phyloP scores from a whole-genome alignment of 2,888 invertebrate species.

The Orchesellides sinensis region DNA sequence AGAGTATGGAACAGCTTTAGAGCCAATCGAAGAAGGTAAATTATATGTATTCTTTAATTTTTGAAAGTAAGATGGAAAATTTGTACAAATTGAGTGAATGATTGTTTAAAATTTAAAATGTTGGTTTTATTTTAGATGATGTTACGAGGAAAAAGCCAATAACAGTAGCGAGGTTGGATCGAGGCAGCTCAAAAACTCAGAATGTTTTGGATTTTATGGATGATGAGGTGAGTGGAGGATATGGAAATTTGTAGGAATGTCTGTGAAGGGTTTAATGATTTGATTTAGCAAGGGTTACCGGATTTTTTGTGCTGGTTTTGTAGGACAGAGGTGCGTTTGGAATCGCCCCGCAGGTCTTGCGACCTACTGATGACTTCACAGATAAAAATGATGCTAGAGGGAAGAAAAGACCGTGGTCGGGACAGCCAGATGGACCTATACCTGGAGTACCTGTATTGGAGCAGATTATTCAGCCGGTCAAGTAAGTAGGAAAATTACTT shows the following conservation, averaged over 20 bases:
- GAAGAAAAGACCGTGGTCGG: conserved; percentile 76
- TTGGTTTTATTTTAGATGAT: conserved; percentile 81
- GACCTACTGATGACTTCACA: conserved; percentile 88
- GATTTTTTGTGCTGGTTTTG: conserved; percentile 36
- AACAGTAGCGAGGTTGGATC: conserved; percentile 83
- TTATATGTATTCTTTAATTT: background rate
- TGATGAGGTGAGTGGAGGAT: conserved; percentile 82
- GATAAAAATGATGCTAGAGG: conserved; percentile 74
- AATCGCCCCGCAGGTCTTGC: conserved; percentile 92
- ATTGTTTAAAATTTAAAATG: conserved; percentile 23
- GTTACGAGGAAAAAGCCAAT: conserved; percentile 88
- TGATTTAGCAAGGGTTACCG: too few species aligned
- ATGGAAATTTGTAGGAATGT: background rate
- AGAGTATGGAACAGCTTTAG: conserved; percentile 88
- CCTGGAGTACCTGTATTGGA: conserved; percentile 85
- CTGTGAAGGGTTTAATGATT: too few species aligned
- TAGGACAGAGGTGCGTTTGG: conserved; percentile 94
- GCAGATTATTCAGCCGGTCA: conserved; percentile 83
- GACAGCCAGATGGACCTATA: conserved; percentile 78
- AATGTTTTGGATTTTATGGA: conserved; percentile 98
- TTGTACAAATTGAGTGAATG: background rate
- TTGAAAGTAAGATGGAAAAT: too few species aligned
- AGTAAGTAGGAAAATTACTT: conserved; percentile 76
- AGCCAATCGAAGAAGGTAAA: conserved; percentile 90
- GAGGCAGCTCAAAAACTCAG: conserved; percentile 80